Conservation (phyloP, 1,140 invertebrate genomes). For the Heliconius hermathena region DNA sequence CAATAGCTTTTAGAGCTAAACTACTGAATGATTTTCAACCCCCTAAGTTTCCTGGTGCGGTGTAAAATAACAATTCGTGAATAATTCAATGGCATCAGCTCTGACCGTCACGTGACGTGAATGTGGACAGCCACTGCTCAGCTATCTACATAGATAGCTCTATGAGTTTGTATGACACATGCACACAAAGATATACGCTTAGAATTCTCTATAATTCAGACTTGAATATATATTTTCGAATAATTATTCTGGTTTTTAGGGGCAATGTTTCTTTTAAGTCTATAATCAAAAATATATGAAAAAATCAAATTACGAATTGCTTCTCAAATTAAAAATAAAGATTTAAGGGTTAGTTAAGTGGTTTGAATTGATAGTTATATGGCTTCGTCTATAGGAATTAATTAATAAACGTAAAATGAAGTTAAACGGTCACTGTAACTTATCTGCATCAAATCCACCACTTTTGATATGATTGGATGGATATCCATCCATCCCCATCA, state of each 20-base stretch:
- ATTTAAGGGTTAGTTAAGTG: too few species aligned
- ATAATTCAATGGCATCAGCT: slow-evolving; percentile 3
- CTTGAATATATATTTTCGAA: not conserved
- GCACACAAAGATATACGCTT: not conserved
- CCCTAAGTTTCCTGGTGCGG: not conserved
- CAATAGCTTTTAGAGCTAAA: not conserved
- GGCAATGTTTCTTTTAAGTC: too few species aligned
- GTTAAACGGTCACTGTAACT: too few species aligned
- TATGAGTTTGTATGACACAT: not conserved
- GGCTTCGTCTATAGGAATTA: too few species aligned
- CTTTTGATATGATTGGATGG: too few species aligned
- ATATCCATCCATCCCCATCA: too few species aligned
- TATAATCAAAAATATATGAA: too few species aligned
- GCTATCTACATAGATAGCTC: not conserved
- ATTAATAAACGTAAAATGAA: too few species aligned
- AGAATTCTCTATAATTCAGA: not conserved
- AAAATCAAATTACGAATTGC: too few species aligned
- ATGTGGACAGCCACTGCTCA: not conserved
- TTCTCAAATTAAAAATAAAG: too few species aligned
- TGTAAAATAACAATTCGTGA: slow-evolving; percentile 14
- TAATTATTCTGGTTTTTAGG: not conserved
- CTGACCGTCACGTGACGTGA: not conserved
- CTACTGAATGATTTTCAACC: not conserved
- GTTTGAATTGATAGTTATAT: too few species aligned
- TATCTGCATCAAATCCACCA: too few species aligned